Conservation (phyloP, 30 jellyfish, hydroid and myxozoan species). For the Haliclystus octoradiatus region DNA sequence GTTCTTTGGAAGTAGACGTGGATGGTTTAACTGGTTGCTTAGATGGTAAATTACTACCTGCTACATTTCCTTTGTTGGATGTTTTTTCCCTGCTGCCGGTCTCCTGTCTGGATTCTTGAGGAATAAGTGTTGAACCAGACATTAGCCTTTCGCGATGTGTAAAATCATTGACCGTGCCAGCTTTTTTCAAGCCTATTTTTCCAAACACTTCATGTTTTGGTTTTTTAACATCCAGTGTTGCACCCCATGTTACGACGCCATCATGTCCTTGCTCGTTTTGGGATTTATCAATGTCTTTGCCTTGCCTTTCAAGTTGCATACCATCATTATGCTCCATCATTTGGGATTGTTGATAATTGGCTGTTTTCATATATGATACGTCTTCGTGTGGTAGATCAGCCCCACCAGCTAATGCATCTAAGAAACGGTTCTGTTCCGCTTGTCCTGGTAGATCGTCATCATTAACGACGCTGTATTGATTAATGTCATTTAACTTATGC, state of each 20-base stretch:
- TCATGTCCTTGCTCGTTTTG: no score
- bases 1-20: not conserved
- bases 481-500: not conserved
- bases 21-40: not conserved
- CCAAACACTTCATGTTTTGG: not conserved
- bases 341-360: not conserved
- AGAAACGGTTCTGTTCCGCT: not conserved
- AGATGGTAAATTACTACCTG: not conserved
- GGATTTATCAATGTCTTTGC: not conserved
- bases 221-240: not conserved
- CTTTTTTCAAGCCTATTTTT: not conserved
- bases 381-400: slow-evolving; percentile 1
- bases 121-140: not conserved
- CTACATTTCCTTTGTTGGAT: not conserved
- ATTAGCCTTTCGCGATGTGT: not conserved
- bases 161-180: not conserved
- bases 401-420: not conserved
- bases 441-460: not conserved
- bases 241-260: not conserved
- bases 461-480: not conserved
- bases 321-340: not conserved
- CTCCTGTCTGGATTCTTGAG: not conserved
- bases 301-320: not conserved
- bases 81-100: not conserved
- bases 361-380: not conserved